A percentile compares a stretch with the other conserved stretches of the same genome.
Evolutionary conservation across 2,113 vertebrate species (phyloP).

Genomic region (Copsychus sechellarum): DNA sequence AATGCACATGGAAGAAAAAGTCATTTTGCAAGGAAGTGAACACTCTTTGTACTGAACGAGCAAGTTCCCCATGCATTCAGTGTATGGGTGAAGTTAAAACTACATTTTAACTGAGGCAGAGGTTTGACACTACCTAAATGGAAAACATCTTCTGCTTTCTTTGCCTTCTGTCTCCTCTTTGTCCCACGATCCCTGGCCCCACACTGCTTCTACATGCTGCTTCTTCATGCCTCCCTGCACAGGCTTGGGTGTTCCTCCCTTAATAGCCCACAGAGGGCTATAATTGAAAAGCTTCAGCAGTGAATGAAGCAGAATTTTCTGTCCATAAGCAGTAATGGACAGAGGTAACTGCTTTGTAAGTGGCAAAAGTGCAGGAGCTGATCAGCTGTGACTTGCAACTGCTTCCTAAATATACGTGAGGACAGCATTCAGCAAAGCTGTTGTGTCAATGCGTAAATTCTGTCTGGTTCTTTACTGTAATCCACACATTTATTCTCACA

Average conservation of each 20-base stretch:
- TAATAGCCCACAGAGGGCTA: not conserved
- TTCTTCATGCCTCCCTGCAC: not conserved
- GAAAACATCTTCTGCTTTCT: not conserved
- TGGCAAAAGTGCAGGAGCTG: not conserved
- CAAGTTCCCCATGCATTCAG: not conserved
- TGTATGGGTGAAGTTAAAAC: not conserved
- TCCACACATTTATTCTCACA: not conserved
- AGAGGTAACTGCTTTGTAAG: not conserved
- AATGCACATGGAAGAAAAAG: not conserved
- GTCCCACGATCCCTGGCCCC: not conserved
- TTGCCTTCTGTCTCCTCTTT: not conserved
- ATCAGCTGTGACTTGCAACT: not conserved
- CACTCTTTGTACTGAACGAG: not conserved
- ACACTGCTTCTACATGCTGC: not conserved
- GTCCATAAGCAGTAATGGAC: not conserved
- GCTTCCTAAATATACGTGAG: not conserved
- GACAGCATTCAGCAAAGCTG: not conserved
- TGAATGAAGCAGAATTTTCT: not conserved
- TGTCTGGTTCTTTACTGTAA: not conserved
- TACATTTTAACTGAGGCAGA: not conserved
- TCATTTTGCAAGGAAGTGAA: not conserved
- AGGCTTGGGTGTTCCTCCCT: not conserved
- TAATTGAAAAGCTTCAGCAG: not conserved
- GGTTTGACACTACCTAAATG: not conserved
- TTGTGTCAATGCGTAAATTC: not conserved